phyloP scores from a whole-genome alignment of 1,140 invertebrate species.

The Druon quercuslanigerum region DNA sequence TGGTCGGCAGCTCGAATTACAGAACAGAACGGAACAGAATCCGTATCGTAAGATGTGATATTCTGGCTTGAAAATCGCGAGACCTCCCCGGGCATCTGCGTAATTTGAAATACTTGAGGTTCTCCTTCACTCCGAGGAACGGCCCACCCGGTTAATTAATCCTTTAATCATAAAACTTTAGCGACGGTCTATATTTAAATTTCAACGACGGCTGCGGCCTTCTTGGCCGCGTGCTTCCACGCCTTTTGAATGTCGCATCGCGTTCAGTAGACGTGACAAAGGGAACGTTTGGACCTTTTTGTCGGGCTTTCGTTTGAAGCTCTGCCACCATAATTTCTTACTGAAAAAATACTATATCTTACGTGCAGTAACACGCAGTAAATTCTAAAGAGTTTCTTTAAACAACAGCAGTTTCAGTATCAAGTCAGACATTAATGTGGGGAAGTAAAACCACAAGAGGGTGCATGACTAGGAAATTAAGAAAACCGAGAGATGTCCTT shows the following conservation, averaged over 20 bases:
- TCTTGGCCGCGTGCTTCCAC: constrained; percentile 34
- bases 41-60: constrained; percentile 41
- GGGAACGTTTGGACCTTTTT: background rate
- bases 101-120: constrained; percentile 54
- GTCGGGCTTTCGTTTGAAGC: background rate
- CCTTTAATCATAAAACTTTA: constrained; percentile 60
- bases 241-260: constrained; percentile 42
- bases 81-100: constrained; percentile 40
- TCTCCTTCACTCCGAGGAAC: constrained; percentile 44
- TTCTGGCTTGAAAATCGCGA: constrained; percentile 48
- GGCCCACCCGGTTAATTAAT: constrained; percentile 58
- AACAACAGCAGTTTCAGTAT: too few relatives aligned
- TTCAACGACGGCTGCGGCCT: constrained; percentile 48
- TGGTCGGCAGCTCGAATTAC: constrained; percentile 41
- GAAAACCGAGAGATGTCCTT: too few relatives aligned
- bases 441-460: too few relatives aligned
- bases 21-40: constrained; percentile 34
- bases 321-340: background rate
- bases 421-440: too few relatives aligned
- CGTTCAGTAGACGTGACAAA: constrained; percentile 8
- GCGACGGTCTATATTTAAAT: constrained; percentile 57
- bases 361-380: too few relatives aligned
- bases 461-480: too few relatives aligned
- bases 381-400: too few relatives aligned
- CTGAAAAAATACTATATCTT: background rate